These are phyloP conservation scores for Actinia equina DNA, from an alignment of 64 coral and sea anemone genomes.

Conservation along the genomic window DNA sequence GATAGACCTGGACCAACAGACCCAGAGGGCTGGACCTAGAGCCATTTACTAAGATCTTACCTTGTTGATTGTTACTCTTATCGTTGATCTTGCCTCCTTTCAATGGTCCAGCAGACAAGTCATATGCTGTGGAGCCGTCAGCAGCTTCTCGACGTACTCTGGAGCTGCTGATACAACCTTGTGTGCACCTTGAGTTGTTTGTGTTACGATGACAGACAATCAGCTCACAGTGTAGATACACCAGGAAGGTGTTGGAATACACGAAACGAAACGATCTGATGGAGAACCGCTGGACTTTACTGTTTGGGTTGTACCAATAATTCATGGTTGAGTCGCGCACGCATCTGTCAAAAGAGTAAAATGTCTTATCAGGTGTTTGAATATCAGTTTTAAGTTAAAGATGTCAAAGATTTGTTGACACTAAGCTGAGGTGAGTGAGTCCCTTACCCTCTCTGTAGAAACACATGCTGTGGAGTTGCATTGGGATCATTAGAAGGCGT, in stretches of 20 bases:
- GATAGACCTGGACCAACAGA: too few relatives aligned
- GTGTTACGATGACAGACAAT: conserved; percentile 54
- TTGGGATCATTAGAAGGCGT: conserved; percentile 46
- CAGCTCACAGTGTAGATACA: conserved; percentile 55
- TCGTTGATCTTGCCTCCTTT: too few relatives aligned
- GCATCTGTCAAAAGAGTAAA: conserved; percentile 12
- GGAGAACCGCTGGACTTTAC: conserved; percentile 28
- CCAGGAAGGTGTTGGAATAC: conserved; percentile 1
- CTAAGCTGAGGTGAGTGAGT: too few relatives aligned
- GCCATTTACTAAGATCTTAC: too few relatives aligned
- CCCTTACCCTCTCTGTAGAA: conserved; percentile 59
- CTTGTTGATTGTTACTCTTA: too few relatives aligned
- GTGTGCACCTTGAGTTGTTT: conserved; percentile 31
- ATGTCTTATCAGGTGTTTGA: background rate
- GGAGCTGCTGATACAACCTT: conserved; percentile 10
- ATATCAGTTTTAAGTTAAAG: background rate
- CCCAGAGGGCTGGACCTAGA: too few relatives aligned
- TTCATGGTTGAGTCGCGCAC: conserved; percentile 4
- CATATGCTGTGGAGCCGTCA: background rate
- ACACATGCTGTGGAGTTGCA: conserved; percentile 55
- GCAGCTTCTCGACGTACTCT: conserved; percentile 2
- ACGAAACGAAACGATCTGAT: conserved; percentile 53
- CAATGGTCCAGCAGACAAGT: conserved; percentile 10
- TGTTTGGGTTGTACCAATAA: background rate
- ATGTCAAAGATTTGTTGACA: too few relatives aligned